A percentile compares a stretch with the other conserved stretches of the same genome.
Evolutionary conservation across 1,140 invertebrate species (phyloP).

Genomic region (Druon quercuslanigerum): DNA sequence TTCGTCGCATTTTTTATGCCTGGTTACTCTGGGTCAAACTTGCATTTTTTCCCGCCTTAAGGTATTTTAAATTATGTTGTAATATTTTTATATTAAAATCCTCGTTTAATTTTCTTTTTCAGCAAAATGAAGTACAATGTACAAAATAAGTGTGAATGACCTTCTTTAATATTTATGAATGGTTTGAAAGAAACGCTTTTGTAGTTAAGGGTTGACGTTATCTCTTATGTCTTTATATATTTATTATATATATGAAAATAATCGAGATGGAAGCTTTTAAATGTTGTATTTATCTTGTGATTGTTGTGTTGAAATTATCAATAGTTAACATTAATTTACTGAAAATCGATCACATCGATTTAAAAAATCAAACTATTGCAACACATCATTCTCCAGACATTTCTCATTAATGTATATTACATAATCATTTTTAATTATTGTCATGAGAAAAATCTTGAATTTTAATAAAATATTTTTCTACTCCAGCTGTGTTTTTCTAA

Average conservation of each 20-base stretch:
- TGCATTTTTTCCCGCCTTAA: no score
- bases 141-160: slow-evolving; percentile 2
- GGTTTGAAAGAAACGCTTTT: background rate
- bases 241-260: slow-evolving; percentile 10
- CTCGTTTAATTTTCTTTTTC: background rate
- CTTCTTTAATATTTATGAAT: slow-evolving; percentile 12
- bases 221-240: background rate
- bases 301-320: background rate
- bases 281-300: slow-evolving; percentile 1
- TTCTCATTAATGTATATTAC: background rate
- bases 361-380: slow-evolving; percentile 4
- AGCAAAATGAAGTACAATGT: background rate
- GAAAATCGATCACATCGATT: background rate
- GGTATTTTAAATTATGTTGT: no score
- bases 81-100: background rate
- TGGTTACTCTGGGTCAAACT: no score
- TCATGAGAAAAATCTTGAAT: background rate
- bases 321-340: background rate
- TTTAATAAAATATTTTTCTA: slow-evolving; percentile 53
- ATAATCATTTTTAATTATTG: background rate
- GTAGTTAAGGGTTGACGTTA: slow-evolving; percentile 11
- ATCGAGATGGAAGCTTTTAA: background rate
- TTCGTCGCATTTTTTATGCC: no score
- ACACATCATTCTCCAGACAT: background rate
- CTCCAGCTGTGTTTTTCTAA: background rate